These are phyloP conservation scores for Pammene aurita DNA, from an alignment of 2,888 invertebrate genomes.

Conservation along the genomic window DNA sequence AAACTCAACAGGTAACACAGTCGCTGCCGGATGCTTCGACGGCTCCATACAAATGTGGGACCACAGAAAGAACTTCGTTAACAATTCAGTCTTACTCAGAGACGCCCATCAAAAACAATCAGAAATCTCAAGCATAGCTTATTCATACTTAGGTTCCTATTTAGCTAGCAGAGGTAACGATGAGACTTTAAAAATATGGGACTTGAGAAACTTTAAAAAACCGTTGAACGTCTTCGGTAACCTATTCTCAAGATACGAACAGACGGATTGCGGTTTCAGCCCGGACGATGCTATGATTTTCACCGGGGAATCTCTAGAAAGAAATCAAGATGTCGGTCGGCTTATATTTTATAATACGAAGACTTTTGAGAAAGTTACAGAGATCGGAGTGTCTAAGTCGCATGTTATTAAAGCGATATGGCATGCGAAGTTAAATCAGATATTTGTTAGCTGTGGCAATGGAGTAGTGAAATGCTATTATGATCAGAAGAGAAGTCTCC, in stretches of 20 bases:
- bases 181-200: slow-evolving; percentile 98
- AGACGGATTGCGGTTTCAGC: slow-evolving; percentile 92
- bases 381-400: slow-evolving; percentile 90
- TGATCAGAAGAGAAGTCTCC: slow-evolving; percentile 91
- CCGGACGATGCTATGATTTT: slow-evolving; percentile 95
- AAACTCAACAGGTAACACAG: slow-evolving; percentile 78
- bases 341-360: slow-evolving; percentile 91
- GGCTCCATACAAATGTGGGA: slow-evolving; percentile 99
- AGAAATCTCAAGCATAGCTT: slow-evolving; percentile 93
- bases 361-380: slow-evolving; percentile 88
- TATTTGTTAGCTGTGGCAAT: slow-evolving; percentile 96
- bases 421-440: slow-evolving; percentile 99
- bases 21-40: slow-evolving; percentile 96
- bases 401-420: slow-evolving; percentile 95
- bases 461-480: slow-evolving; percentile 96
- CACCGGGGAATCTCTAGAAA: slow-evolving; percentile 92
- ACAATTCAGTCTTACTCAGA: slow-evolving; percentile 89
- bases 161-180: slow-evolving; percentile 94
- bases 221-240: slow-evolving; percentile 87
- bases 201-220: slow-evolving; percentile 91
- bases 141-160: slow-evolving; percentile 92
- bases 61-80: slow-evolving; percentile 94
- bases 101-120: slow-evolving; percentile 91
- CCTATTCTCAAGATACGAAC: slow-evolving; percentile 93
- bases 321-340: slow-evolving; percentile 85